Evolutionary conservation across 2,113 vertebrate species (phyloP).

Genomic region (Poeciliopsis occidentalis): DNA sequence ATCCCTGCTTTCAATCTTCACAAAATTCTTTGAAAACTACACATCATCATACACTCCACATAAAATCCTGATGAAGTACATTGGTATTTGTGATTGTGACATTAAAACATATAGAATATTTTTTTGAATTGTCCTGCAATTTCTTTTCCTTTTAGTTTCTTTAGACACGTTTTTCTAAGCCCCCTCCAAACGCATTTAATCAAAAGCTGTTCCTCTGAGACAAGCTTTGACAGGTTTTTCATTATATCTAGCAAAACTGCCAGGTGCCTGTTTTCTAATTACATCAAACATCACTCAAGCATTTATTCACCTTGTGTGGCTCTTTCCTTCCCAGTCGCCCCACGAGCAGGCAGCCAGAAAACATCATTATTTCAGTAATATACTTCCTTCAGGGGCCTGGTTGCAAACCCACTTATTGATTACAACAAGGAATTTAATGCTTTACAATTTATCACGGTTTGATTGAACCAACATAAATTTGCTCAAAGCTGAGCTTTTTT

Average conservation of each 20-base stretch:
- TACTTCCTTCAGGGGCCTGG: conserved; percentile 15
- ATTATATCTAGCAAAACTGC: conserved; percentile 1
- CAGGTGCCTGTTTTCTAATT: conserved; percentile 13
- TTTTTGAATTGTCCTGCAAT: neutral
- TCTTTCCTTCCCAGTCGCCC: conserved; percentile 17
- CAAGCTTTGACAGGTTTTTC: conserved; percentile 10
- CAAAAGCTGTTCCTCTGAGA: neutral
- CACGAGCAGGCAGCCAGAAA: conserved; percentile 28
- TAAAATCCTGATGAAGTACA: neutral
- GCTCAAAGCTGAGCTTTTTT: conserved; percentile 14
- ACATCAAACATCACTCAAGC: conserved; percentile 12
- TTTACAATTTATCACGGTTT: conserved; percentile 41
- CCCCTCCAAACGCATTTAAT: neutral
- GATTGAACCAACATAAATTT: conserved; percentile 28
- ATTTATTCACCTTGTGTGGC: conserved; percentile 4
- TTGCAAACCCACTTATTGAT: conserved; percentile 39
- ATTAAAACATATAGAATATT: neutral
- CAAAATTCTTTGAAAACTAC: no score
- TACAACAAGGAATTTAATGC: conserved; percentile 38
- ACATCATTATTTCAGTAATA: conserved; percentile 30
- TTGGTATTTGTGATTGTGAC: neutral
- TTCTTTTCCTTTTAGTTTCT: neutral
- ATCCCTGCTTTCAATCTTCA: no score
- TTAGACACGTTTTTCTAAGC: neutral
- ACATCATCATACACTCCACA: neutral